Evolutionary conservation across 1,140 invertebrate genomes (phyloP).

Genomic region (Centruroides sculpturatus): DNA sequence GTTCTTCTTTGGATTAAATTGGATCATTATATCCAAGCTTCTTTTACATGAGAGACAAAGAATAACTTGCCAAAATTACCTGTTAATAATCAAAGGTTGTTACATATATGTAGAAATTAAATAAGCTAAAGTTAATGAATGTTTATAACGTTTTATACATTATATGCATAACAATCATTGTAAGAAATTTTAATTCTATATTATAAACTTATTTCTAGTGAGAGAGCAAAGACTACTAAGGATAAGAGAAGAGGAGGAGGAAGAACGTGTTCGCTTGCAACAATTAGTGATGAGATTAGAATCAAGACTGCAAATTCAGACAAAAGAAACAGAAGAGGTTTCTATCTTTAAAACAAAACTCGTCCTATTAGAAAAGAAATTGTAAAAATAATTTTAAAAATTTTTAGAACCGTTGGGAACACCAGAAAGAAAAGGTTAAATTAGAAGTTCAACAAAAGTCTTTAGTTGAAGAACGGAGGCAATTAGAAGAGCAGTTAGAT

Average conservation of each 20-base stretch:
- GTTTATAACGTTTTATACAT: no score
- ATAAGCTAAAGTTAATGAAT: no score
- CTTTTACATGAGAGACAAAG: no score
- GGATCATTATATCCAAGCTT: no score
- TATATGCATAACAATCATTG: no score
- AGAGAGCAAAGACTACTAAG: conserved; percentile 2
- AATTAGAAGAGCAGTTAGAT: conserved; percentile 2
- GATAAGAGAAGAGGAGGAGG: conserved; percentile 6
- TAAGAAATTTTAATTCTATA: no score
- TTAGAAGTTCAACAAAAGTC: conserved; percentile 8
- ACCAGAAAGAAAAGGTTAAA: conserved; percentile 7
- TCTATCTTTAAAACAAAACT: not conserved
- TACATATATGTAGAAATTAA: no score
- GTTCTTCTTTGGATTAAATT: no score
- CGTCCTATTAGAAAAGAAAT: not conserved
- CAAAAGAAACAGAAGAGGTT: conserved; percentile 12
- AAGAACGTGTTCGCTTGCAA: conserved; percentile 9
- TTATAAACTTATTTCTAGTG: not conserved
- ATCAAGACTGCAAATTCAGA: conserved; percentile 4
- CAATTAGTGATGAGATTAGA: conserved; percentile 11
- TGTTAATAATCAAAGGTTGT: no score
- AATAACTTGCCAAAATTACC: no score
- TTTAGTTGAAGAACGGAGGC: conserved; percentile 9
- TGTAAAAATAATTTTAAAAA: not conserved
- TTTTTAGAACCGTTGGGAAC: conserved; percentile 11